Percentiles rank a stretch among this genome's conserved stretches.
These are phyloP conservation scores for Podarcis siculus DNA, from an alignment of 2,797 vertebrate species.

Conservation along the genomic window DNA sequence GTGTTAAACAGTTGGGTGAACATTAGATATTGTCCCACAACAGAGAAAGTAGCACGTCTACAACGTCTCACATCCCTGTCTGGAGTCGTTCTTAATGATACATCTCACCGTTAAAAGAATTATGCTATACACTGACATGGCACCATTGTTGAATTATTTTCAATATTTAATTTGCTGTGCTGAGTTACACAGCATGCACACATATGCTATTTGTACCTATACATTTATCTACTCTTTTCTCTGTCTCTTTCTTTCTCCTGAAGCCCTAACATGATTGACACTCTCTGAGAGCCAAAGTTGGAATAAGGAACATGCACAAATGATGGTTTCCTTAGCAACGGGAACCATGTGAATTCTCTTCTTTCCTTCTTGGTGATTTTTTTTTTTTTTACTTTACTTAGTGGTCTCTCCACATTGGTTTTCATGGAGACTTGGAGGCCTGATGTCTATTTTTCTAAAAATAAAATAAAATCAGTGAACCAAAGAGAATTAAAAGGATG, in stretches of 20 bases:
- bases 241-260: conserved; percentile 26
- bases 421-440: conserved; percentile 35
- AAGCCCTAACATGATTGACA: conserved; percentile 58
- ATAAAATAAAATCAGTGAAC: conserved; percentile 11
- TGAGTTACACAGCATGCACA: conserved; percentile 23
- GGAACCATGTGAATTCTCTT: conserved; percentile 52
- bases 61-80: conserved; percentile 16
- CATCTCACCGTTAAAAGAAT: conserved; percentile 8
- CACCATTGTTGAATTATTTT: conserved; percentile 32
- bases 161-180: conserved; percentile 27
- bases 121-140: conserved; percentile 16
- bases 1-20: neutral
- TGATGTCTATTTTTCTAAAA: conserved; percentile 28
- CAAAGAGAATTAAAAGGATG: neutral
- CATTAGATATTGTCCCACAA: neutral
- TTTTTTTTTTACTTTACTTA: conserved; percentile 45
- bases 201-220: conserved; percentile 17
- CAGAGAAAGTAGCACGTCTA: neutral
- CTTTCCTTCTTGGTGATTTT: conserved; percentile 31
- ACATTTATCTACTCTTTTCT: conserved; percentile 13
- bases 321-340: conserved; percentile 65
- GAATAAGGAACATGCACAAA: conserved; percentile 61
- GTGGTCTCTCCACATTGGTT: conserved; percentile 46
- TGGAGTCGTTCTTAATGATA: neutral
- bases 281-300: conserved; percentile 55